Evolutionary conservation across 2,888 invertebrate genomes (phyloP), one percentile per base, ranked within the genome.

Genomic region (Aphodius sticticus): DNA sequence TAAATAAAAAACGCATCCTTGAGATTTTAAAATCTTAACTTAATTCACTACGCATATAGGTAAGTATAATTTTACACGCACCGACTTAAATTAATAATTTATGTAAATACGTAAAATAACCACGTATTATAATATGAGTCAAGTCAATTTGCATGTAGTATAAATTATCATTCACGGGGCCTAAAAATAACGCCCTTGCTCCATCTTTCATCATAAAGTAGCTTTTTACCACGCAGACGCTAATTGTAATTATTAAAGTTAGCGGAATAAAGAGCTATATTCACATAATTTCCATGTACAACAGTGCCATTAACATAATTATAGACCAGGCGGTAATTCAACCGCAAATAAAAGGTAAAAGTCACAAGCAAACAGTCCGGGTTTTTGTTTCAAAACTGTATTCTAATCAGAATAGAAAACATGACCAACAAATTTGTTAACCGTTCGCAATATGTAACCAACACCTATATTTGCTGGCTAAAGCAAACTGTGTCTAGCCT

Each of bases 171-270:
- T 53, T 53, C 1, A 1, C 12, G 12, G 53, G 53, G 12, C 12
- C 53, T 53, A 53, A 53, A 53, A 53, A 53, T 53, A 53, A 12
- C 53, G 53, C 53, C 53, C 12, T 53, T 53, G 53, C 53, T 53
- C 53, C 53, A 12, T 53, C 53, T 53, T 53, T 53, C 53, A 53
- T 53, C 53, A 53, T 53, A 53, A 53, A 53, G 3, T 53, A 53
- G 53, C 53, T 53, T 53, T 53, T 53, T 53, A 53, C 53, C 53
- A 12, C 4, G 1, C 53, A 12, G 1, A 53, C 53, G 53, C 53
- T 53, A 53, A 53, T 53, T 53, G 53, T 53, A 53, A 53, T 53
- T 53, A 53, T 53, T 53, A 53, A 53, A 53, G 53, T 53, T 53
- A 53, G 53, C 53, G 53, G 53, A 53, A 53, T 53, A 53, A 53